Evolutionary conservation across 2,797 vertebrate genomes (phyloP).

Genomic region (Myripristis murdjan): DNA sequence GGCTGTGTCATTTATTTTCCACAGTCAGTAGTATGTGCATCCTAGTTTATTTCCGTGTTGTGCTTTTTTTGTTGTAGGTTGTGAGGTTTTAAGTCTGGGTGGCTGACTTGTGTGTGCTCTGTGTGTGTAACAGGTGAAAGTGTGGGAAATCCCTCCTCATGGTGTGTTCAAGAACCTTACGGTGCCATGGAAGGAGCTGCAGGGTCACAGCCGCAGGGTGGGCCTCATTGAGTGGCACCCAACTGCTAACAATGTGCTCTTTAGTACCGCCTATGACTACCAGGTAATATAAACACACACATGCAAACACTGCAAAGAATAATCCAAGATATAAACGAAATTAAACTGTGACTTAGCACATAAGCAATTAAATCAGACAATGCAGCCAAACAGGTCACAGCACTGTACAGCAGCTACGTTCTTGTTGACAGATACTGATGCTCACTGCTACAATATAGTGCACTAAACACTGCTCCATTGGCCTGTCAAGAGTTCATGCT

Average conservation of each 20-base stretch:
- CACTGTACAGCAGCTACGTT: background rate
- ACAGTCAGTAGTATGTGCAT: background rate
- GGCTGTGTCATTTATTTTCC: background rate
- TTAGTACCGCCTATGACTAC: constrained; percentile 94
- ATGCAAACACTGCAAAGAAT: background rate
- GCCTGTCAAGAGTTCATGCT: background rate
- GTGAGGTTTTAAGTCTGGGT: background rate
- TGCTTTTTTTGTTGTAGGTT: background rate
- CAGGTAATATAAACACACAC: constrained; percentile 83
- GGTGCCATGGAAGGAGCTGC: constrained; percentile 87
- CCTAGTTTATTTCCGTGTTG: background rate
- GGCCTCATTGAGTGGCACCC: constrained; percentile 96
- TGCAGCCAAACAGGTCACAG: constrained; percentile 35
- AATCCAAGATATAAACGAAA: background rate
- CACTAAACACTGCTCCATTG: background rate
- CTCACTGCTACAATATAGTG: background rate
- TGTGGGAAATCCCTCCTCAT: constrained; percentile 93
- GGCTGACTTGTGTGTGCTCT: constrained; percentile 5
- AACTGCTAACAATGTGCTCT: constrained; percentile 91
- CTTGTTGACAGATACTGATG: background rate
- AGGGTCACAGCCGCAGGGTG: constrained; percentile 90
- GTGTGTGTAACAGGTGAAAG: constrained; percentile 87
- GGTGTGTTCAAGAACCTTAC: constrained; percentile 89
- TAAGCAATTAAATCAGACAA: background rate
- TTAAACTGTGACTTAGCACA: background rate